Evolutionary conservation across 1,140 invertebrate genomes (phyloP), one percentile per base, ranked within the genome.

Genomic region (Zaprionus inermis): DNA sequence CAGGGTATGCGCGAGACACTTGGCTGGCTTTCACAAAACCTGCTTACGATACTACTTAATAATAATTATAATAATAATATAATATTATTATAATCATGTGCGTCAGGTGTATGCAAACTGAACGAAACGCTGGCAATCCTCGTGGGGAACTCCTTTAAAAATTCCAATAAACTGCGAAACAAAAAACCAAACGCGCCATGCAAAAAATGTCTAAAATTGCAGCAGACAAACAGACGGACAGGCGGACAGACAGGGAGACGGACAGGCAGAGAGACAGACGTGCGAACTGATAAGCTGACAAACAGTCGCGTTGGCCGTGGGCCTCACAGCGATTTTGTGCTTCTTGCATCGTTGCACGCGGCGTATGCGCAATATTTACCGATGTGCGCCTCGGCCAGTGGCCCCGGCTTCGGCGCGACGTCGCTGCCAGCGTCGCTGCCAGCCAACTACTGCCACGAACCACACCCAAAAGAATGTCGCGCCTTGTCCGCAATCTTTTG

Each of bases 381-480:
- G 3, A 59, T 59, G 9, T 44, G n/a, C 38, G 24, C 24, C 44
- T 18, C 57, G 28, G 51, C 49, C 56, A 67, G 36, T 68, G 61
- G 28, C 71, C 64, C 24, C 12, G 5, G 5, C n/a, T n/a, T n/a
- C n/a, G n/a, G n/a, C n/a, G n/a, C 24, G 24, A 5, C 24, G 24
- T 28, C 24, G 28, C 30, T 41, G 41, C 41, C 54, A 11, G 10
- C 11, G 34, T 46, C 16, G 16, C 44, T 30, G 41, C 52, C 18
- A 32, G 59, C 57, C 54, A 58, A 30, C 36, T 66, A 28, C 24
- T 5, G 5, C 24, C 30, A 61, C 56, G 58, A 30, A 28, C 66
- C 72, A 52, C 72, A 70, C 72, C 66, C 67, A 64, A 68, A 73
- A 73, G 71, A 73, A 73, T 69, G 57, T 69, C 57, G 71, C 71